phyloP scores from a whole-genome alignment of 2,797 vertebrate species.

The Apogon hyalosoma region DNA sequence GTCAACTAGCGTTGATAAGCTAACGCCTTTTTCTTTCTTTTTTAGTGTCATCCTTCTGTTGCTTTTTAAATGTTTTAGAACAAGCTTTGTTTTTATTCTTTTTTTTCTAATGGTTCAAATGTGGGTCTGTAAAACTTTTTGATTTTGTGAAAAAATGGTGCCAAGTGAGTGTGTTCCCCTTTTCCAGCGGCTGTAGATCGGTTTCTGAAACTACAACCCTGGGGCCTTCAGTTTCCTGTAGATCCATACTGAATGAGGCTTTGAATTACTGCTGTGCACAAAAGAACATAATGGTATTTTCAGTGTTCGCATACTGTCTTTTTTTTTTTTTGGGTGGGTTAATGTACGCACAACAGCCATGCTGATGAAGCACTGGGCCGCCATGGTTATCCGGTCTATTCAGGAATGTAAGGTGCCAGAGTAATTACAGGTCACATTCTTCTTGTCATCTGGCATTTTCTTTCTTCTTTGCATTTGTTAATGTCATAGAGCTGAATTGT shows the following conservation, averaged over 20 bases:
- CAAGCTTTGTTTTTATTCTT: slow-evolving; percentile 43
- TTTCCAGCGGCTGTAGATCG: slow-evolving; percentile 40
- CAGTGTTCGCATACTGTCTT: slow-evolving; percentile 24
- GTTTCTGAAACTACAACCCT: slow-evolving; percentile 52
- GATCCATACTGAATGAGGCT: slow-evolving; percentile 18
- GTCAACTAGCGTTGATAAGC: slow-evolving; percentile 59
- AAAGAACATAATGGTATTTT: neutral
- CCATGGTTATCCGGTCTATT: slow-evolving; percentile 53
- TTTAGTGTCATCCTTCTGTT: slow-evolving; percentile 36
- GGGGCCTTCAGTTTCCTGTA: slow-evolving; percentile 56
- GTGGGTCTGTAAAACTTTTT: slow-evolving; percentile 42
- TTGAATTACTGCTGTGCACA: slow-evolving; percentile 19
- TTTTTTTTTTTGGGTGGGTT: slow-evolving; percentile 14
- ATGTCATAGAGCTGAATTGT: slow-evolving; percentile 37
- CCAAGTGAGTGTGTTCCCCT: slow-evolving; percentile 69
- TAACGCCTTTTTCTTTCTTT: slow-evolving; percentile 36
- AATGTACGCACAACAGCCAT: slow-evolving; percentile 40
- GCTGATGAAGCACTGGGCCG: slow-evolving; percentile 34
- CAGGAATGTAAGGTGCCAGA: slow-evolving; percentile 58
- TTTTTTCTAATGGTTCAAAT: slow-evolving; percentile 55
- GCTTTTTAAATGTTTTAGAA: slow-evolving; percentile 58
- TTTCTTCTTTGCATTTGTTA: slow-evolving; percentile 21
- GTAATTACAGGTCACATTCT: slow-evolving; percentile 26
- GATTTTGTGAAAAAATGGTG: slow-evolving; percentile 67
- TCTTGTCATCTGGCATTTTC: slow-evolving; percentile 27